A percentile compares a stretch with the other conserved stretches of the same genome.
These are phyloP conservation scores for Drosophila hamatofila DNA, from an alignment of 2,888 invertebrate species.

Conservation along the genomic window DNA sequence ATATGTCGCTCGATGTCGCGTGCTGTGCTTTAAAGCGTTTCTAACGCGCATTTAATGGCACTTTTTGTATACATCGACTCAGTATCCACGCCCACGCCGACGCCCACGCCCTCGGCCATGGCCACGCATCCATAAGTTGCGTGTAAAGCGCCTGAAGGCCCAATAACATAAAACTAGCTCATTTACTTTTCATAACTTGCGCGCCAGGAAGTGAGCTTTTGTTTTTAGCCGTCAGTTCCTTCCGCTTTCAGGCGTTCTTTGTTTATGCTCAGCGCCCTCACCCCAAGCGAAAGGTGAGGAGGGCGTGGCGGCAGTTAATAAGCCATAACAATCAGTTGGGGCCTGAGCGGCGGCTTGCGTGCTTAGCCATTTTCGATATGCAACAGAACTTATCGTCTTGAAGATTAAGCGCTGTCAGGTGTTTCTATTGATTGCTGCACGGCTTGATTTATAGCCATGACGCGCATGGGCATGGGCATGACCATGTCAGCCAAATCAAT, in stretches of 20 bases:
- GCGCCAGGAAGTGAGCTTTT: conserved; percentile 78
- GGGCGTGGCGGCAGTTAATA: conserved; percentile 56
- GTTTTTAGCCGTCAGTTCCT: conserved; percentile 79
- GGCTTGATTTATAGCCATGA: conserved; percentile 49
- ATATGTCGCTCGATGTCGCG: conserved; percentile 71
- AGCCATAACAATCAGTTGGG: conserved; percentile 56
- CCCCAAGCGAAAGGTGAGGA: neutral
- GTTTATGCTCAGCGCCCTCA: conserved; percentile 32
- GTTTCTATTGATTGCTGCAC: conserved; percentile 58
- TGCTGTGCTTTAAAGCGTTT: conserved; percentile 65
- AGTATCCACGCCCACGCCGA: conserved; percentile 36
- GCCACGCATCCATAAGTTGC: conserved; percentile 62
- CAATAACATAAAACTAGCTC: conserved; percentile 52
- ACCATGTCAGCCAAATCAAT: conserved; percentile 66
- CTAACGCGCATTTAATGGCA: conserved; percentile 60
- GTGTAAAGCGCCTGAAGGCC: conserved; percentile 58
- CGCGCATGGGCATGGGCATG: conserved; percentile 52
- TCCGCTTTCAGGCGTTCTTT: conserved; percentile 69
- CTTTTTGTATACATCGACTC: conserved; percentile 25
- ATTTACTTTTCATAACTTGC: conserved; percentile 74
- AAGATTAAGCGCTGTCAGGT: conserved; percentile 60
- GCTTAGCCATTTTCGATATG: conserved; percentile 46
- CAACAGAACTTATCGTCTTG: conserved; percentile 46
- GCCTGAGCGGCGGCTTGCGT: conserved; percentile 46
- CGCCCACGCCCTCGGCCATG: conserved; percentile 36